These are phyloP conservation scores for Melanotaenia boesemani DNA, from an alignment of 2,797 vertebrate species.

Conservation along the genomic window DNA sequence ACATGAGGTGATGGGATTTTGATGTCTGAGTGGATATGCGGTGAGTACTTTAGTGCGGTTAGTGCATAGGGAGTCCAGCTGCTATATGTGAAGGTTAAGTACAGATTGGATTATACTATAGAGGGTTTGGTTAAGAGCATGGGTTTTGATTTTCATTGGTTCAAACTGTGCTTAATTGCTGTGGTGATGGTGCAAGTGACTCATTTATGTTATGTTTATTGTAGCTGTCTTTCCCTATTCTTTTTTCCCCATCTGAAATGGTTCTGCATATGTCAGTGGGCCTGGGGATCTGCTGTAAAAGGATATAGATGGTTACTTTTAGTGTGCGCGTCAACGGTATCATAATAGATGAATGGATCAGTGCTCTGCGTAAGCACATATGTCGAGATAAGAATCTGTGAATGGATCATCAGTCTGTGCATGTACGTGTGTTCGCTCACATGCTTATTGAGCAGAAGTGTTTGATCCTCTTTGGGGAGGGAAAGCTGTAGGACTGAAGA, in stretches of 20 bases:
- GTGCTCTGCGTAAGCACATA: conserved; percentile 35
- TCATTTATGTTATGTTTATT: conserved; percentile 72
- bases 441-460: conserved; percentile 73
- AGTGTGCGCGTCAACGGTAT: conserved; percentile 36
- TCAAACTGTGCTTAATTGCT: conserved; percentile 71
- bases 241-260: conserved; percentile 16
- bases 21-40: conserved; percentile 53
- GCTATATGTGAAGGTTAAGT: conserved; percentile 55
- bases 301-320: conserved; percentile 33
- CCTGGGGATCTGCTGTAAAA: conserved; percentile 9
- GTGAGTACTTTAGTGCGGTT: conserved; percentile 51
- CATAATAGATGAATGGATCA: conserved; percentile 50
- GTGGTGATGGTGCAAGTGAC: conserved; percentile 70
- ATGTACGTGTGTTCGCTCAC: conserved; percentile 62
- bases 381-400: conserved; percentile 53
- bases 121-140: conserved; percentile 55
- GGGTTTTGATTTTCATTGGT: conserved; percentile 71
- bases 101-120: conserved; percentile 65
- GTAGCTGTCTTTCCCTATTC: conserved; percentile 33
- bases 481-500: conserved; percentile 40
- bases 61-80: conserved; percentile 60
- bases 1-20: conserved; percentile 76
- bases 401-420: conserved; percentile 61
- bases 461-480: conserved; percentile 80
- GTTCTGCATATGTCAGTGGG: conserved; percentile 23